These are phyloP conservation scores for Pogonognathellus flavescens DNA, from an alignment of 1,140 invertebrate species.

Conservation along the genomic window DNA sequence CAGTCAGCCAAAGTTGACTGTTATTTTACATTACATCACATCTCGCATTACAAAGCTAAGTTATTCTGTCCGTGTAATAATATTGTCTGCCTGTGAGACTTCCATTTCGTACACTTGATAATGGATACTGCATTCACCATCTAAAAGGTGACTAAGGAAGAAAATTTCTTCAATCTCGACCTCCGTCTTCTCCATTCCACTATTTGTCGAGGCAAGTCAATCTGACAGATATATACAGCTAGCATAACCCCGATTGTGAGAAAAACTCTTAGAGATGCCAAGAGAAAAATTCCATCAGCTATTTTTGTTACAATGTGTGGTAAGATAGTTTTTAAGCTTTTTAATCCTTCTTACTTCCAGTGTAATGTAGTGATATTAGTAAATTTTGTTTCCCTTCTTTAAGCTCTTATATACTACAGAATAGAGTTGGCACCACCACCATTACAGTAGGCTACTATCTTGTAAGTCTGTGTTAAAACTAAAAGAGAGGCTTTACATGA, in stretches of 20 bases:
- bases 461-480: not conserved
- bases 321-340: constrained; percentile 21
- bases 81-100: not conserved
- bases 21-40: not conserved
- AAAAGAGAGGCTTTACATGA: no score
- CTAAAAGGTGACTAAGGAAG: not conserved
- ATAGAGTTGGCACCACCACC: not conserved
- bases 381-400: not conserved
- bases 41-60: not conserved
- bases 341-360: not conserved
- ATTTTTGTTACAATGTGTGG: constrained; percentile 2
- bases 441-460: not conserved
- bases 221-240: not conserved
- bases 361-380: not conserved
- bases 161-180: not conserved
- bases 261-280: constrained; percentile 20
- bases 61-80: not conserved
- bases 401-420: not conserved
- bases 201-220: constrained; percentile 35
- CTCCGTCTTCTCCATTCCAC: not conserved
- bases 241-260: not conserved
- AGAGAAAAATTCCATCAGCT: constrained; percentile 8
- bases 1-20: constrained; percentile 21
- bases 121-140: not conserved
- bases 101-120: not conserved